Evolutionary conservation across 2,888 invertebrate genomes (phyloP).

Genomic region (Mystacides longicornis): DNA sequence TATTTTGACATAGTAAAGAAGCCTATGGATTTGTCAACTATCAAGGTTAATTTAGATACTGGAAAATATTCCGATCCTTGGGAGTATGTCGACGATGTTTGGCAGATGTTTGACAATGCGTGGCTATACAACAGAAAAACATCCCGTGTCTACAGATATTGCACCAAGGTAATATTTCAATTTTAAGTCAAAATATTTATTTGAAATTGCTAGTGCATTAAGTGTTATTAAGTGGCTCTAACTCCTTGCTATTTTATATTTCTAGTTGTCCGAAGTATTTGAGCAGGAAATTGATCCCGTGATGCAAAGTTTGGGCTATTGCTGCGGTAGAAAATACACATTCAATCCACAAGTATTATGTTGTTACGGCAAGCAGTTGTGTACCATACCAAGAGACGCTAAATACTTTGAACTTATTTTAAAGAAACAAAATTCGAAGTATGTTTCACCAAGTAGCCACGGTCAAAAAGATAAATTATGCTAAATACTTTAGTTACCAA

Average conservation of each 20-base stretch:
- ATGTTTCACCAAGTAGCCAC: too few species aligned
- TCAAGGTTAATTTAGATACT: slow-evolving; percentile 84
- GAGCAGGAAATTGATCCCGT: slow-evolving; percentile 97
- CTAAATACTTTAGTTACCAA: slow-evolving; percentile 98
- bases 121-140: slow-evolving; percentile 99
- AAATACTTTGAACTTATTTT: too few species aligned
- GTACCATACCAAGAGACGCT: slow-evolving; percentile 96
- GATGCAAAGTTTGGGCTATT: slow-evolving; percentile 97
- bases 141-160: slow-evolving; percentile 94
- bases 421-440: too few species aligned
- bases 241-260: slow-evolving; percentile 27
- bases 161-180: slow-evolving; percentile 74
- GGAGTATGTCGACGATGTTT: slow-evolving; percentile 99
- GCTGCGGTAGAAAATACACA: slow-evolving; percentile 96
- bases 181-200: neutral
- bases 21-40: slow-evolving; percentile 96
- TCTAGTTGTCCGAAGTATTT: slow-evolving; percentile 95
- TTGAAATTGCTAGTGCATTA: too few species aligned
- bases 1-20: slow-evolving; percentile 95
- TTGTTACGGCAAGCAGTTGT: slow-evolving; percentile 97
- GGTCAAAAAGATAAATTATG: too few species aligned
- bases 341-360: slow-evolving; percentile 99
- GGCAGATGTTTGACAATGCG: slow-evolving; percentile 99
- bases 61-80: slow-evolving; percentile 96
- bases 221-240: too few species aligned